These are phyloP conservation scores for Nasua narica DNA, from an alignment of 2,797 vertebrate species.

Conservation along the genomic window DNA sequence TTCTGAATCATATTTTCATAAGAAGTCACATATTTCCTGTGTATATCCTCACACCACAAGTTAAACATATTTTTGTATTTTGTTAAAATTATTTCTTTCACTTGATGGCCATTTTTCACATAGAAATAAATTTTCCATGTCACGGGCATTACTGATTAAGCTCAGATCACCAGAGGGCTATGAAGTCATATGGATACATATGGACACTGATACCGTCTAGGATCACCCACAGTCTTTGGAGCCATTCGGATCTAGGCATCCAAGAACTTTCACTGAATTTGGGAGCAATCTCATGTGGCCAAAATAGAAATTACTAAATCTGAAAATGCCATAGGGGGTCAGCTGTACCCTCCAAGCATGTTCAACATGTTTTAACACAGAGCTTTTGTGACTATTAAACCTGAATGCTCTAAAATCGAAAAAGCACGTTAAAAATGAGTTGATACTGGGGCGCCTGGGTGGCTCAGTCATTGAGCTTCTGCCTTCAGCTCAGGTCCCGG, in stretches of 20 bases:
- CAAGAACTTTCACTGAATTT: not conserved
- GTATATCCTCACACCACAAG: not conserved
- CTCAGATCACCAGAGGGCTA: not conserved
- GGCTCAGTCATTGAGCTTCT: too few relatives aligned
- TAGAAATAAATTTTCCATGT: not conserved
- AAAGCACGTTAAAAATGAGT: not conserved
- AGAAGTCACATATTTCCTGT: not conserved
- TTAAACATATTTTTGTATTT: not conserved
- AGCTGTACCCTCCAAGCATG: not conserved
- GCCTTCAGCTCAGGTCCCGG: too few relatives aligned
- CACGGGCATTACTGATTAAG: not conserved
- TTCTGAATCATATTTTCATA: not conserved
- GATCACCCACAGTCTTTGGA: not conserved
- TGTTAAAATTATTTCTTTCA: not conserved
- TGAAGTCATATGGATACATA: not conserved
- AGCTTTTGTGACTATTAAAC: not conserved
- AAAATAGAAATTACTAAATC: not conserved
- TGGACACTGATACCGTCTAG: fast-evolving
- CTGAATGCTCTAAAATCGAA: not conserved
- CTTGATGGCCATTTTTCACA: not conserved
- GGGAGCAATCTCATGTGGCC: not conserved
- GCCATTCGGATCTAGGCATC: not conserved
- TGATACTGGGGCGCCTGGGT: too few relatives aligned
- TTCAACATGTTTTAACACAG: not conserved
- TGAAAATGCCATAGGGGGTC: not conserved